Evolutionary conservation across 2,888 invertebrate genomes (phyloP).

Genomic region (Rhingia campestris): DNA sequence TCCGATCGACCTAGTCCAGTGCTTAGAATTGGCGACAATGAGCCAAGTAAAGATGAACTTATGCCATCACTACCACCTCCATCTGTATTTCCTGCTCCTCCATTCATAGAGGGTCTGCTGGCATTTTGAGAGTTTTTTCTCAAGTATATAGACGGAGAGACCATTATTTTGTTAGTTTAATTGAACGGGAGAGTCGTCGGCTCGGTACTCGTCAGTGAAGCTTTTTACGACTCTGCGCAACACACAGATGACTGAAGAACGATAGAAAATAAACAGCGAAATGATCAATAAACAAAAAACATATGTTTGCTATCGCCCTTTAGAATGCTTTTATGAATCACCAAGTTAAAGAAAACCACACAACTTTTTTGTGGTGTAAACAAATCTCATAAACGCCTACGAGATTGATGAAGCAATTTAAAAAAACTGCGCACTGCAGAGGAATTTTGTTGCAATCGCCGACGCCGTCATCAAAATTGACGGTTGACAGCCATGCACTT

Average conservation of each 20-base stretch:
- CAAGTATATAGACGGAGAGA: constrained; percentile 64
- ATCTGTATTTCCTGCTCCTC: constrained; percentile 25
- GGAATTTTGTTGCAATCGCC: constrained; percentile 5
- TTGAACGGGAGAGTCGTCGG: constrained; percentile 27
- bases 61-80: constrained; percentile 22
- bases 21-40: constrained; percentile 60
- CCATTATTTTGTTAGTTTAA: constrained; percentile 43
- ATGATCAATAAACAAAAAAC: constrained; percentile 59
- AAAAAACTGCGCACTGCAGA: constrained; percentile 10
- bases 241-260: constrained; percentile 10
- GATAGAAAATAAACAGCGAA: constrained; percentile 13
- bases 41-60: constrained; percentile 55
- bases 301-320: constrained; percentile 38
- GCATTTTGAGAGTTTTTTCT: constrained; percentile 45
- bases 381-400: constrained; percentile 41
- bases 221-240: constrained; percentile 34
- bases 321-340: constrained; percentile 48
- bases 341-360: constrained; percentile 25
- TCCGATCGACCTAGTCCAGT: constrained; percentile 53
- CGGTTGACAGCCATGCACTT: constrained; percentile 33
- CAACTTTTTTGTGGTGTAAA: constrained; percentile 43
- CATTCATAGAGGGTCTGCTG: constrained; percentile 27
- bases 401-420: constrained; percentile 56
- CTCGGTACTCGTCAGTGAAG: constrained; percentile 6
- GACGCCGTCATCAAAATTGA: constrained; percentile 33